Evolutionary conservation across 2,113 vertebrate genomes (phyloP), one percentile per base, ranked within the genome.

Genomic region (Sterna hirundo): DNA sequence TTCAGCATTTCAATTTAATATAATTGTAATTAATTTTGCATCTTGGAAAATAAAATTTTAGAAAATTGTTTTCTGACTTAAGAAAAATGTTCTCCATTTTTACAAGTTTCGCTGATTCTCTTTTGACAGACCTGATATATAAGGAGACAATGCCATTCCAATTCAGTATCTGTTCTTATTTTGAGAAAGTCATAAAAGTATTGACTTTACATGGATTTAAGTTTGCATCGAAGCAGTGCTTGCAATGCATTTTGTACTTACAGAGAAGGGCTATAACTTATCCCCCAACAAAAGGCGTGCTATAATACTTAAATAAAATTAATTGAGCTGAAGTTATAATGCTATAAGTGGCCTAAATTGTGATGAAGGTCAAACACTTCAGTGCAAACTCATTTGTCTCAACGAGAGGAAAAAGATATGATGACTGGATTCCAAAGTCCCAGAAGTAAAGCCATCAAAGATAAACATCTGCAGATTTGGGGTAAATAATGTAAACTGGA

Each of bases 11-110:
- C 83, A 91, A 75, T 40, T 94, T 68, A 86, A 72, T 92, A 42
- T 83, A 95, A 95, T 95, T 95, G 52, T 34, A 97, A 98, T 93
- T 96, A 97, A 97, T 93, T 95, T 95, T 84, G 27, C 55, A 84
- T 68, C 46, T 93, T 88, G 91, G 49, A 96, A 96, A 92, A 90
- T 40, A 91, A 83, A 78, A 78, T 29, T 71, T 76, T 79, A 61
- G 34, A 92, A 58, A 86, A 94, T 54, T 42, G 22, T 81, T 94
- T 97, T 95, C 46, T 86, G 21, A 38, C 14, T 84, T 44, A 68
- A 87, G 60, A 83, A 94, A 95, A 90, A 91, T 85, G 4, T 47
- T 80, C 70, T 92, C 52, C 38, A 60, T 96, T 75, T 93, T 75
- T 81, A 91, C n/a, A 74, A 10, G 22, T 89, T 93, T 95, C 40